Evolutionary conservation across 1,140 invertebrate genomes (phyloP).

Genomic region (Zophobas atratus): DNA sequence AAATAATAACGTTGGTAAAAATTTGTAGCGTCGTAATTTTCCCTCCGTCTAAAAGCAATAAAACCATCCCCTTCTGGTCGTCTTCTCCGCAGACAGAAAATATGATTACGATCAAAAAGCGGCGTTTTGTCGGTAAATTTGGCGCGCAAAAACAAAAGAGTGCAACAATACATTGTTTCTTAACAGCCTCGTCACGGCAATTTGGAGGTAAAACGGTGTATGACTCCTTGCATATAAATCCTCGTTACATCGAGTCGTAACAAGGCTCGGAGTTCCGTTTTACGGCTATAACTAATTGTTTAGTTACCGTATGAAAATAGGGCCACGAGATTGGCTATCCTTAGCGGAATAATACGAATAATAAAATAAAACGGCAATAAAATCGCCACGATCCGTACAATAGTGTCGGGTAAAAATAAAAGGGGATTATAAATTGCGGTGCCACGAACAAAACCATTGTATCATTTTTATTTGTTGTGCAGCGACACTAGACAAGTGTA

Average conservation of each 20-base stretch:
- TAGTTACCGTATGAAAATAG: constrained; percentile 19
- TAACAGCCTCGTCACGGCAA: background rate
- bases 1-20: no score
- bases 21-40: no score
- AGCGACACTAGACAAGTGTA: constrained; percentile 29
- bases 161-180: no score
- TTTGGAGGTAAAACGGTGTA: background rate
- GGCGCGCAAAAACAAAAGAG: no score
- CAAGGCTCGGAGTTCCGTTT: constrained; percentile 1
- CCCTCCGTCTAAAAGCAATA: no score
- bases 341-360: constrained; percentile 13
- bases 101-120: no score
- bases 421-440: constrained; percentile 29
- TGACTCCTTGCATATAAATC: background rate
- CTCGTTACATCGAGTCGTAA: background rate
- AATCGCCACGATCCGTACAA: constrained; percentile 26
- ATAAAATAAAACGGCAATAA: constrained; percentile 38
- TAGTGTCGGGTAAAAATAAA: constrained; percentile 29
- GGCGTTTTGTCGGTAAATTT: no score
- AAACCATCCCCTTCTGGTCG: no score
- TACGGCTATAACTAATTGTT: constrained; percentile 23
- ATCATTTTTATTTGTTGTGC: constrained; percentile 32
- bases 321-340: constrained; percentile 4
- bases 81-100: no score
- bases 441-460: constrained; percentile 34